Evolutionary conservation across 2,113 vertebrate species (phyloP), one percentile per base, ranked within the genome.

Genomic region (Prochilodus magdalenae): DNA sequence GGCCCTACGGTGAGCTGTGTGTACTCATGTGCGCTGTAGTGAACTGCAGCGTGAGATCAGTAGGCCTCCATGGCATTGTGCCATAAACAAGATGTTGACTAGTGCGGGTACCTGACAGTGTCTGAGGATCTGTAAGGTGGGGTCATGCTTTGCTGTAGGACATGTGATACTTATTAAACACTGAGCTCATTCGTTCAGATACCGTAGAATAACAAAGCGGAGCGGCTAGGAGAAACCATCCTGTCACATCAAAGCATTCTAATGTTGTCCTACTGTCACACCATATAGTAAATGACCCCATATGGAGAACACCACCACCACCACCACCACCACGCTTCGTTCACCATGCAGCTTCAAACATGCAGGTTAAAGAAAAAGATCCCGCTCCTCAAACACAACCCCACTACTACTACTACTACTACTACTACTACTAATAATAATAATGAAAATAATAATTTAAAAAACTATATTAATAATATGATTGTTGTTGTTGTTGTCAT

Each of bases 241-340:
- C 26, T 12, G 0, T 72, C 67, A 63, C 53, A 72, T 72, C 77
- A 49, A 62, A 73, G 36, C 77, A 10, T 4, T 72, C 40, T 49
- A 12, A 44, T n/a, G 13, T 1, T n/a, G 5, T n/a, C 16, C 33
- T 15, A 36, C 12, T 10, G 0, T 24, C 63, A 55, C 40, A 66
- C 14, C 33, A 20, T 13, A 57, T 59, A 26, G 29, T 30, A 11
- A 67, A 67, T 33, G 8, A 3, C 30, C 16, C 30, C 6, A 24
- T 18, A 67, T 79, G 14, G 33, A 70, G 22, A 59, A 53, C 12
- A 16, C 27, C 27, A 20, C 36, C 24, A 13, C 10, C 44, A 0
- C n/a, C 12, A 16, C 27, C 27, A 20, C 36, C 24, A 13, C 10
- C 44, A 0, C n/a, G n/a, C 30, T n/a, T 5, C 33, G 49, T 73